A percentile compares a stretch with the other conserved stretches of the same genome.
These are phyloP conservation scores for Phymastichus coffea DNA, from an alignment of 1,140 invertebrate genomes.

Conservation along the genomic window DNA sequence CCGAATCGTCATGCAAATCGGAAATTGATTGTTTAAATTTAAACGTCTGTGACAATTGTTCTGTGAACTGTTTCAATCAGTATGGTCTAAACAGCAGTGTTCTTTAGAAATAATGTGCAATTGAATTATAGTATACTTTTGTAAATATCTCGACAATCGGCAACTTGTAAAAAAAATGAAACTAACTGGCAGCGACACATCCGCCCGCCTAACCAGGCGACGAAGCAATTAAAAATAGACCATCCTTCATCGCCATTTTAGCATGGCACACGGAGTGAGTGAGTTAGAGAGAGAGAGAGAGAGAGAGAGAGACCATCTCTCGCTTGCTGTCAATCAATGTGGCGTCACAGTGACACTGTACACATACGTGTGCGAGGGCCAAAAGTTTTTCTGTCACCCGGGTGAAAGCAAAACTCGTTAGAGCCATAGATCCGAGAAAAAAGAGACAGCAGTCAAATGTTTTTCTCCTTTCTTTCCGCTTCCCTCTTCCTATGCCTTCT, in stretches of 20 bases:
- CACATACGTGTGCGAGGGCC: conserved; percentile 1
- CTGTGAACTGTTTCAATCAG: too few relatives aligned
- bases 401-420: conserved; percentile 44
- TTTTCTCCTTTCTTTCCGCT: conserved; percentile 15
- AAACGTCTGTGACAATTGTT: too few relatives aligned
- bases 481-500: background rate
- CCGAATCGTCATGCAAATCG: too few relatives aligned
- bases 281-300: too few relatives aligned
- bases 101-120: too few relatives aligned
- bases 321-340: too few relatives aligned
- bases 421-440: too few relatives aligned
- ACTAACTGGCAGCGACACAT: background rate
- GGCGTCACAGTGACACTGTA: background rate
- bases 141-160: conserved; percentile 6
- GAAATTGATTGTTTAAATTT: too few relatives aligned
- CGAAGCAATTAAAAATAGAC: conserved; percentile 47
- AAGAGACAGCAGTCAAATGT: conserved; percentile 40
- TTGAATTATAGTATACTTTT: too few relatives aligned
- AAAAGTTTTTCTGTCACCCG: conserved; percentile 25
- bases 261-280: conserved; percentile 26
- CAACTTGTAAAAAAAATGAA: conserved; percentile 8
- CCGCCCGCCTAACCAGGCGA: conserved; percentile 25
- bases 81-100: too few relatives aligned
- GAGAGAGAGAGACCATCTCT: too few relatives aligned
- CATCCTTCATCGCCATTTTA: conserved; percentile 49